phyloP scores from a whole-genome alignment of 2,797 vertebrate species.

The Onychomys leucogaster region DNA sequence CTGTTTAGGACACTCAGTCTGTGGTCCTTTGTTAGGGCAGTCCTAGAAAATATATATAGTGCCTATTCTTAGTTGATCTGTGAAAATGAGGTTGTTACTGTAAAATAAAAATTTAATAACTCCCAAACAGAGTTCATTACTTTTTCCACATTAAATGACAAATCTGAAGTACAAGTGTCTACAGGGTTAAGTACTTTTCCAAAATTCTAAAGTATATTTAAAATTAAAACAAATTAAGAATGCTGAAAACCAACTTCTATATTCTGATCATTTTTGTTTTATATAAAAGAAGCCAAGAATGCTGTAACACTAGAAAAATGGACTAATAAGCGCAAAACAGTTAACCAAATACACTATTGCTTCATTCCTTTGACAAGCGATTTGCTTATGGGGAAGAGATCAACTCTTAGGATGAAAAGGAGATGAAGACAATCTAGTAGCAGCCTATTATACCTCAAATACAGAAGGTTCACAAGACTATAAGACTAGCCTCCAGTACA shows the following conservation, averaged over 20 bases:
- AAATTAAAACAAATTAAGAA: constrained; percentile 15
- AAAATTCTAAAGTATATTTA: not conserved
- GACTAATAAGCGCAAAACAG: not conserved
- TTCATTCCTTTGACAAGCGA: constrained; percentile 18
- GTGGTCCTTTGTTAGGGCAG: not conserved
- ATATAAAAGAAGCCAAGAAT: not conserved
- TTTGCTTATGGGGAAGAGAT: constrained; percentile 16
- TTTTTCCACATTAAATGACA: constrained; percentile 39
- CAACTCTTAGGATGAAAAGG: constrained; percentile 7
- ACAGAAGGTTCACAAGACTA: not conserved
- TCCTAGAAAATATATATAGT: not conserved
- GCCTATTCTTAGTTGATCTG: constrained; percentile 20
- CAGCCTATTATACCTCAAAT: not conserved
- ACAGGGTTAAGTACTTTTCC: not conserved
- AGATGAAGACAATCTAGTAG: not conserved
- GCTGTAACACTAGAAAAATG: constrained; percentile 17
- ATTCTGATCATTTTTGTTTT: not conserved
- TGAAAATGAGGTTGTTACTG: constrained; percentile 18
- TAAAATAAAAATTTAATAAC: constrained; percentile 53
- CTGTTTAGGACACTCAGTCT: not conserved
- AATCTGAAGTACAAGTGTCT: not conserved
- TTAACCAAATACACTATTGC: not conserved
- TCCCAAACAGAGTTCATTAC: not conserved
- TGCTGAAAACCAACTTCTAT: constrained; percentile 9
- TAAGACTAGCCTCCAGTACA: not conserved